Evolutionary conservation across 30 jellyfish, hydroid and myxozoan genomes (phyloP).

Genomic region (Aurelia aurita): DNA sequence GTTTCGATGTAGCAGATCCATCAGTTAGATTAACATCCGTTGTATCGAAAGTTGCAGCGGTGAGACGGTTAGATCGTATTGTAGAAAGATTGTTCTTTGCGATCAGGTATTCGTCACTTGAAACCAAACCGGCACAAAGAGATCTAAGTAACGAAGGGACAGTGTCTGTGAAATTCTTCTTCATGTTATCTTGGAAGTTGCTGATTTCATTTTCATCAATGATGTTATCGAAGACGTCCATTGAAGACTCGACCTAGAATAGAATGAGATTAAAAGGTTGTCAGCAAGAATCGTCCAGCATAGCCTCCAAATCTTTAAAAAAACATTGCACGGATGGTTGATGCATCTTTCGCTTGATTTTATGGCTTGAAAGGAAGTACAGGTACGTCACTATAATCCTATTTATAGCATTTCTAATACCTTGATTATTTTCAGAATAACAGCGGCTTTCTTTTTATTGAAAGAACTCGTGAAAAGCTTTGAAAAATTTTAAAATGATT

Average conservation of each 20-base stretch:
- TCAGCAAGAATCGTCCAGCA: too few species aligned
- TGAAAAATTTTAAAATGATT: too few species aligned
- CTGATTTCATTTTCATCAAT: slow-evolving; percentile 48
- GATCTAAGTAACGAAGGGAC: slow-evolving; percentile 60
- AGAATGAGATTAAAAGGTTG: too few species aligned
- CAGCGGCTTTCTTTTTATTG: too few species aligned
- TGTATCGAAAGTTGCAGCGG: slow-evolving; percentile 44
- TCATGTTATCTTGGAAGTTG: slow-evolving; percentile 39
- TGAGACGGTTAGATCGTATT: slow-evolving; percentile 46
- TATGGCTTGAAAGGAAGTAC: too few species aligned
- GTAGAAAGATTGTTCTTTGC: slow-evolving; percentile 62
- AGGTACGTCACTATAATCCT: too few species aligned
- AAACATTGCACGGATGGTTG: too few species aligned
- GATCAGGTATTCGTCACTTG: slow-evolving; percentile 17
- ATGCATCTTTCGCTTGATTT: too few species aligned
- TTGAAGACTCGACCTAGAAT: slow-evolving; percentile 56
- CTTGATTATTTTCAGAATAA: too few species aligned
- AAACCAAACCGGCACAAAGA: slow-evolving; percentile 42
- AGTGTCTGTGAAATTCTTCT: slow-evolving; percentile 46
- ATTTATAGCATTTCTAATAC: too few species aligned
- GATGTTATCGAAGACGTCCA: slow-evolving; percentile 51
- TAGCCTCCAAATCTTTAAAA: too few species aligned
- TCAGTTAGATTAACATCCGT: slow-evolving; percentile 24
- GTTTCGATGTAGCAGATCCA: neutral
- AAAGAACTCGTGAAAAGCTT: too few species aligned